A percentile compares a stretch with the other conserved stretches of the same genome.
These are phyloP conservation scores for Esperia sulphurella DNA, from an alignment of 2,888 invertebrate species.

Conservation along the genomic window DNA sequence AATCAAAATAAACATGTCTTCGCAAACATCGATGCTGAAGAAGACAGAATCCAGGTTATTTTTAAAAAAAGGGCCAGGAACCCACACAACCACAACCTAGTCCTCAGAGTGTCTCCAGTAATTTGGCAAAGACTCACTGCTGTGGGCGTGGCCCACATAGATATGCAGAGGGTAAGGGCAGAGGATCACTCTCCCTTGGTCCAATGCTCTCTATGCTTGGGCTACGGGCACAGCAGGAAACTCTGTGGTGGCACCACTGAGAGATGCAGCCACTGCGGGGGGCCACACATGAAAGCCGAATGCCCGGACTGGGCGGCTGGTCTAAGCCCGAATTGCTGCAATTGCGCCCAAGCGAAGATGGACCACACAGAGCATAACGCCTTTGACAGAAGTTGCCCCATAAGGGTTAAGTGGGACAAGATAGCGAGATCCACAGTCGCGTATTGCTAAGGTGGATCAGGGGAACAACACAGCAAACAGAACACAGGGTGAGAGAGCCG, in stretches of 20 bases:
- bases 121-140: slow-evolving; percentile 6
- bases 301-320: not conserved
- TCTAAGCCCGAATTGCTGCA: not conserved
- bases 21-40: not conserved
- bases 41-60: not conserved
- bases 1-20: not conserved
- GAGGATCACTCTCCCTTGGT: slow-evolving; percentile 15
- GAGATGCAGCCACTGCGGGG: slow-evolving; percentile 12
- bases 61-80: not conserved
- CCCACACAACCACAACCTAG: not conserved
- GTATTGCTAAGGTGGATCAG: slow-evolving; percentile 11
- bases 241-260: slow-evolving; percentile 1
- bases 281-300: not conserved
- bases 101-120: slow-evolving; percentile 4
- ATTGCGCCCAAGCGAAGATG: slow-evolving; percentile 4
- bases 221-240: not conserved
- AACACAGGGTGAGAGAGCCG: not conserved
- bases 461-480: too few relatives aligned
- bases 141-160: slow-evolving; percentile 14
- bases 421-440: slow-evolving; percentile 10
- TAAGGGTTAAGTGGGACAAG: slow-evolving; percentile 5
- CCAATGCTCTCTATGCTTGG: slow-evolving; percentile 7
- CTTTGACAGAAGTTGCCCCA: not conserved
- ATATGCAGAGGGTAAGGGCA: slow-evolving; percentile 10
- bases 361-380: not conserved